Evolutionary conservation across 2,113 vertebrate genomes (phyloP), one percentile per base, ranked within the genome.

Genomic region (Pseudonaja textilis): DNA sequence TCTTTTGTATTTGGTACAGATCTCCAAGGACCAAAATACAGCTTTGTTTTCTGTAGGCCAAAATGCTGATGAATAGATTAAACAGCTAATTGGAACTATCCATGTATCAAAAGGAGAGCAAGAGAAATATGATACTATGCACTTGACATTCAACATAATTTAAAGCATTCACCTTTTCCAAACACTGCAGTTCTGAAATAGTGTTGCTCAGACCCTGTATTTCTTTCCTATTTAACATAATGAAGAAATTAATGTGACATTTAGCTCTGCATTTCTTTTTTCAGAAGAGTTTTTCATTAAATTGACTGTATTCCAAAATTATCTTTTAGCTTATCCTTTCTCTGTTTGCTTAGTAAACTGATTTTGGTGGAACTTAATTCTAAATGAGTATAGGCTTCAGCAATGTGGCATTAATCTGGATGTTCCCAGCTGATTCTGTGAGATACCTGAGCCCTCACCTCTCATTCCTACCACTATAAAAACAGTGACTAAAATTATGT

Each of bases 21-120:
- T 12, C 34, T 64, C 42, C 23, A 57, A 3, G 6, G 42, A 87
- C 87, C 85, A 64, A 50, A 4, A 39, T 64, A n/a, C 20, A 64
- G 45, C 18, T 85, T 85, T 92, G 3, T 57, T 93, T 93, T 94
- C 85, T 61, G 89, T 91, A 91, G 50, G 55, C 26, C 90, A 90
- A 50, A 47, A 7, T 59, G n/a, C 61, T 64, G 45, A 87, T 87
- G 91, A 92, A 94, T 64, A 10, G 94, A 42, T 74, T 88, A 93
- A 93, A 81, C 87, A 14, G 18, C 52, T 94, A 95, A 94, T 69
- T 94, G 39, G 4, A 90, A 39, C 11, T 89, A n/a, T 69, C 88
- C 47, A 26, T 16, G 86, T 16, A 89, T 88, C 47, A 92, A 92
- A 93, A 90, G 34, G n/a, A n/a, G 29, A 81, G 81, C 45, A 86